Evolutionary conservation across 2,888 invertebrate species (phyloP), one percentile per base, ranked within the genome.

Genomic region (Uropetala carovei): DNA sequence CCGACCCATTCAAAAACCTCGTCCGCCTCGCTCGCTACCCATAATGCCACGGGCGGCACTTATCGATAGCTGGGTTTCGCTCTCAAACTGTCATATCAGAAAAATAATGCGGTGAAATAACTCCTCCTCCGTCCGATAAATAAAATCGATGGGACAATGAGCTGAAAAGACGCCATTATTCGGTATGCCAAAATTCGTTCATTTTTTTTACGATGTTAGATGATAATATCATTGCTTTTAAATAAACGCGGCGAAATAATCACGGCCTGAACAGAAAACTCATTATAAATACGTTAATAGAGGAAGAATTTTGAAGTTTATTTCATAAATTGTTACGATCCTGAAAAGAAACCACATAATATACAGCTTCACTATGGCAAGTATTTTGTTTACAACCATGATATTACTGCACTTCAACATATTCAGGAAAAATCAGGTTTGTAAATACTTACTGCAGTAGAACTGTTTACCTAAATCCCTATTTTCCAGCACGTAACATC

Each of bases 11-110:
- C 59, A 59, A 22, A 75, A 60, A 60, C 18, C 59, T 58, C 60
- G 14, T 27, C 57, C 59, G 86, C 58, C 27, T 59, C 58, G 86
- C 27, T 18, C 59, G 84, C 16, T 59, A 86, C 22, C 59, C 85
- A 86, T 86, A 86, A 86, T 86, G 58, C 59, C 85, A 85, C 85
- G 59, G 85, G n/a, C 22, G 60, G 27, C 59, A 59, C 60, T 86
- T 60, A 60, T 60, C 27, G 60, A 59, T 27, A 22, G 22, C 60
- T 16, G 60, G 86, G 59, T 86, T 86, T 86, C 86, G 22, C 30
- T 86, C 57, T 58, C 58, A 58, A 27, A 59, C 27, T 27, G 60
- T 86, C 60, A 27, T 60, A 86, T 60, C 30, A 59, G 86, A 86
- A 86, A 75, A 60, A 86, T 86, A 86, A 86, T 86, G 60, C 59